Base-by-base conservation (phyloP, 2,888 invertebrate species). In the Apomyelois bistriatella region DNA sequence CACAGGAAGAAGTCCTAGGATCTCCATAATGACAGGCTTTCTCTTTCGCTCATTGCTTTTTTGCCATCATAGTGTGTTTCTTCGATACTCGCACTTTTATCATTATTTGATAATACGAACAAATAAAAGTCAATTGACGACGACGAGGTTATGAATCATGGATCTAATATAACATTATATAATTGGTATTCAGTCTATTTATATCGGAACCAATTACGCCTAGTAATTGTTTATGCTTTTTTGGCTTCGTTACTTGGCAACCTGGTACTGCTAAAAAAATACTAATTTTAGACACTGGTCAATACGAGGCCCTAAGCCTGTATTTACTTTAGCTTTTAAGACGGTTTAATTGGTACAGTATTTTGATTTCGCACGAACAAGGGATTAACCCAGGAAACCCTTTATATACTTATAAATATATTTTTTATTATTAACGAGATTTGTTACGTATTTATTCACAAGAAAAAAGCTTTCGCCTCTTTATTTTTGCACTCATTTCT, bases 171-270 rank as follows among this genome's bases (percentile, higher is more conserved):
- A 43, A 6, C 8, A 30, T 9, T 13, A 32, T 15, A 5, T 46
- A 46, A 30, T 46, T 46, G 30, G 30, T 46, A 46, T 46, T 46
- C 30, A 46, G 13, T 32, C 13, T 46, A 46, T 46, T 32, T 15
- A 32, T 46, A 46, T 12, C 30, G 2, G 8, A 4, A 46, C 32
- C 46, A 46, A 30, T 46, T 15, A 16, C 15, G 15, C 3, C 30
- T 9, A 28, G 10, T 32, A 40, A n/a, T 40, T 46, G 32, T 16
- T 46, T 15, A 13, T 46, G 43, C 8, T 7, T 32, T 30, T 32
- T 46, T 46, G 32, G 32, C 43, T 32, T 30, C 30, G 32, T 46
- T 10, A 32, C 16, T 46, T 46, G 46, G 30, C 13, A 13, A 30
- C 30, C 12, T 30, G 12, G 43, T 22, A 3, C 22, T 22, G 22